phyloP scores from a whole-genome alignment of 2,888 invertebrate genomes.

The Philereme vetulata region DNA sequence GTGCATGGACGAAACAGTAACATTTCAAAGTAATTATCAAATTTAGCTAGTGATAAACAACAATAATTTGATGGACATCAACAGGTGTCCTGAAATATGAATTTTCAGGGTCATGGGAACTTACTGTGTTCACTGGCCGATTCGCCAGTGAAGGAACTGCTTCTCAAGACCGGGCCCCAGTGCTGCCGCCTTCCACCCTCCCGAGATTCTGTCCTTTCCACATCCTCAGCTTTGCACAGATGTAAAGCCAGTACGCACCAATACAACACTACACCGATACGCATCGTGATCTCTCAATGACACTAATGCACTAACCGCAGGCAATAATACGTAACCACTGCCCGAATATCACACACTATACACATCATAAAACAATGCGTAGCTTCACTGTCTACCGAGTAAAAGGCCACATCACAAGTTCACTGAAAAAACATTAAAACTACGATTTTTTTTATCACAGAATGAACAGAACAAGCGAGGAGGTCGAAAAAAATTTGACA shows the following conservation, averaged over 20 bases:
- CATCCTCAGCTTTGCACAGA: slow-evolving; percentile 77
- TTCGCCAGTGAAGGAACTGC: slow-evolving; percentile 68
- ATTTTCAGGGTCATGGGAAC: slow-evolving; percentile 58
- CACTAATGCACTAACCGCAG: slow-evolving; percentile 70
- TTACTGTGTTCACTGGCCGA: slow-evolving; percentile 77
- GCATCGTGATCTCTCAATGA: slow-evolving; percentile 79
- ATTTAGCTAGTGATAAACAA: slow-evolving; percentile 12
- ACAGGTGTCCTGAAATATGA: slow-evolving; percentile 64
- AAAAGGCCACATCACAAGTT: slow-evolving; percentile 72
- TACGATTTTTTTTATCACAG: slow-evolving; percentile 70
- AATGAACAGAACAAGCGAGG: slow-evolving; percentile 61
- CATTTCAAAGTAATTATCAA: slow-evolving; percentile 4
- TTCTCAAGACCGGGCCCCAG: slow-evolving; percentile 71
- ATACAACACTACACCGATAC: slow-evolving; percentile 79
- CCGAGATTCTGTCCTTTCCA: slow-evolving; percentile 73
- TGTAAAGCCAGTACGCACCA: slow-evolving; percentile 80
- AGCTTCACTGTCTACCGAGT: slow-evolving; percentile 53
- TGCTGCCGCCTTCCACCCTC: slow-evolving; percentile 72
- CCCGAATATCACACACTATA: slow-evolving; percentile 64
- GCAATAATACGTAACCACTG: slow-evolving; percentile 62
- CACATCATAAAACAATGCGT: slow-evolving; percentile 71
- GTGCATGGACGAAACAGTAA: too few species aligned
- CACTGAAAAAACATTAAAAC: slow-evolving; percentile 65
- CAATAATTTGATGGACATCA: slow-evolving; percentile 57
- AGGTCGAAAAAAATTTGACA: slow-evolving; percentile 56